Evolutionary conservation across 2,797 vertebrate genomes (phyloP), one percentile per base, ranked within the genome.

Genomic region (Tolypeutes matacus): DNA sequence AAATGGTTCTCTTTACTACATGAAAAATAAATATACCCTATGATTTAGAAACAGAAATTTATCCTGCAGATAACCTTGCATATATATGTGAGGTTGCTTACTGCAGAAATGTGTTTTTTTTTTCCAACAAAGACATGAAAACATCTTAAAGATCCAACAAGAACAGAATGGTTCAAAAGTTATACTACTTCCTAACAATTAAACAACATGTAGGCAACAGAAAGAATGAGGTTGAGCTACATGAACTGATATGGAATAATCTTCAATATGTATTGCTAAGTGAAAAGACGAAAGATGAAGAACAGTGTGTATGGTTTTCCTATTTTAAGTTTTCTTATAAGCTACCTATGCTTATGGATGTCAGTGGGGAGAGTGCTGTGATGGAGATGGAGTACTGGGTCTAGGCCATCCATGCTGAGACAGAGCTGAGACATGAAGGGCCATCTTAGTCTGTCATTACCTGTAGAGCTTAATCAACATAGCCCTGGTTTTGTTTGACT

Each of bases 1-100:
- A 69, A 62, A 73, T 58, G 23, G 23, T 53, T 82, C 46, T 70
- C 29, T 88, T 34, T 78, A 56, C 39, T 73, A 95, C 96, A 87
- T 91, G 0, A 86, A 84, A 93, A 69, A 62, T 70, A 7, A 3
- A 46, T 69, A 64, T 62, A 60, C 53, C 7, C 80, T 86, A 67
- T 34, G 10, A 86, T 42, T 76, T 67, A 39, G 42, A 17, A 91
- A 87, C 2, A 46, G 15, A 49, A 88, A 46, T 78, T 77, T 69
- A 70, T 34, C 31, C 15, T 88, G 36, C 60, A 75, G 81, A 70
- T 84, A 94, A 75, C 13, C 21, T 81, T 95, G 75, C 1, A 53
- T n/a, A 82, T 29, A 1, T 69, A 76, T 51, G 1, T 83, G 56
- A 88, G 27, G 18, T 80, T 36, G 64, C 21, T 88, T 46, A 72